Evolutionary conservation across 2,113 vertebrate species (phyloP), one percentile per base, ranked within the genome.

Genomic region (Cyprinodon tularosa): DNA sequence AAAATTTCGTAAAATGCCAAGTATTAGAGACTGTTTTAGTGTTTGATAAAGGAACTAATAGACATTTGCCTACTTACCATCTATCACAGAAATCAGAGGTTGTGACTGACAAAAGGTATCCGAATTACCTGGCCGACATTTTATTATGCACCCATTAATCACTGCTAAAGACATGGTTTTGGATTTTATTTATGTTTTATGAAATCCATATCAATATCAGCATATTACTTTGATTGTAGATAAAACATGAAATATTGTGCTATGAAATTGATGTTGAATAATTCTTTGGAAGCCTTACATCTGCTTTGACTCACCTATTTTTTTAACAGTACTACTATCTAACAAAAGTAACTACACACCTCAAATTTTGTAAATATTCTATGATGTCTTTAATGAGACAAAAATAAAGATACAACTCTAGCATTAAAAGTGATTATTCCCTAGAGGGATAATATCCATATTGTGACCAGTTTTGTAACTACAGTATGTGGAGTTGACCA

Each of bases 1-100:
- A 57, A 57, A 53, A 53, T 53, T 7, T 20, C 15, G 20, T 20
- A n/a, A 3, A 68, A 68, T 74, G 84, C 83, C 80, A 90, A 85
- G 81, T 71, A 84, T 67, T 75, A 65, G 40, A 44, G 72, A 68
- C 22, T 14, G 17, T 66, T 59, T 20, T 29, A 80, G 77, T 64
- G 0, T 60, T 60, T n/a, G 50, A 57, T 3, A 2, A 57, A 57
- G 7, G 50, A 15, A 57, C 3, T 15, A 57, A 57, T 57, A 57
- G n/a, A 57, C 15, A n/a, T n/a, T 10, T 57, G 17, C 50, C 1
- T 9, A 57, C 20, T 9, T n/a, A 9, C 20, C 8, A 57, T 0
- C n/a, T 57, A 53, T 13, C 48, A 53, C 5, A 29, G 29, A 57
- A 20, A 57, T 9, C n/a, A 57, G n/a, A 57, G 50, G 14, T 57